Evolutionary conservation across 53 echinoderm and acorn worm genomes (phyloP), one percentile per base, ranked within the genome.

Genomic region (Antedon mediterranea): DNA sequence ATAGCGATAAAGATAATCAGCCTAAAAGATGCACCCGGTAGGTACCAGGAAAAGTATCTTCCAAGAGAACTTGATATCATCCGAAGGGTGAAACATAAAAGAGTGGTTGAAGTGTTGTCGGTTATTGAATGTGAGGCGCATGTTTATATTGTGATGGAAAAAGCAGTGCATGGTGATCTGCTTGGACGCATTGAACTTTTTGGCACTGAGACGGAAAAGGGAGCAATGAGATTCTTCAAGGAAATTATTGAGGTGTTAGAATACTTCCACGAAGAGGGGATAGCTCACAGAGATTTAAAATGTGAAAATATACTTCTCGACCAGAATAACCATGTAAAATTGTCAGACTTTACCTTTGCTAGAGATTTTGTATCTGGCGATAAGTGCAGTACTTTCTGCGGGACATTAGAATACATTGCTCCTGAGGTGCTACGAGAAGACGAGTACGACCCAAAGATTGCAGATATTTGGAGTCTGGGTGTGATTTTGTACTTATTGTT

Each of bases 391-490:
- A 76, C 33, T 2, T 28, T 33, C 34, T 28, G 76, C 34, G 76
- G 76, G 32, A 76, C 76, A 28, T 76, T 76, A 31, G 76, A 34
- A 28, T 76, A 76, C 34, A 28, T 33, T 76, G 76, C 76, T 0
- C 76, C 76, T 20, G 76, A 76, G 33, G 34, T 76, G 23, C 34
- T 76, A 7, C 33, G 34, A 15, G 33, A 28, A 7, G 28, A 33
- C 23, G 33, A 32, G 6, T 33, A 76, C 26, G 76, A 76, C 26
- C 76, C 76, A 28, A 15, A 34, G 28, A 7, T 32, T 28, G 76
- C 76, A 33, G 76, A 76, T 23, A 76, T 76, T 26, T 76, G 76
- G 76, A 33, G 33, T 23, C 33, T 76, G 9, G 76, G 76, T 33
- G 76, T 76, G 18, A 34, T 76, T 34, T n/a, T 76, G 0, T 76